Base-by-base conservation (phyloP, 2,888 invertebrate species). In the Macaria notata region DNA sequence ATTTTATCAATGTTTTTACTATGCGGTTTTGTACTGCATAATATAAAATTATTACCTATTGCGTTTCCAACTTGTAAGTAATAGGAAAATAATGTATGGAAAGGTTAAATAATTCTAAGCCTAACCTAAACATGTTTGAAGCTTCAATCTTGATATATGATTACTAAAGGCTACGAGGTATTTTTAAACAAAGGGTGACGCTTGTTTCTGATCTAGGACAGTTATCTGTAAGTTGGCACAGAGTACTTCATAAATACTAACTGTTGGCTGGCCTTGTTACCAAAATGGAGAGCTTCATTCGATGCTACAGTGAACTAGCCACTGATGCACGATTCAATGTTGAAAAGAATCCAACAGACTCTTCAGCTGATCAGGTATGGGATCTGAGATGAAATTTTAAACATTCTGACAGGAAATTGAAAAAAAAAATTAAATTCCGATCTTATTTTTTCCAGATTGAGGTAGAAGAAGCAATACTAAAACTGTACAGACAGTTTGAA, bases 281-380 rank as follows among this genome's bases (percentile, higher is more conserved):
- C 30, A 73, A 64, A 58, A 89, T 91, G 88, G 86, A 86, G 62
- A 86, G 84, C 69, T 73, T 79, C 50, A 74, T 89, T 42, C 72
- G 91, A 64, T 85, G 79, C 65, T 85, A 77, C 65, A 76, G 74
- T 54, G 88, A 88, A 56, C 83, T 90, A 62, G 69, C 69, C 45
- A 62, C 74, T 42, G 87, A 92, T 68, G 84, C 81, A 63, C 54
- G 54, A n/a, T 94, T 93, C 72, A 87, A 95, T 71, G 93, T 93
- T 69, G 95, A 95, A 79, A 92, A 92, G 61, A 73, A 92, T 50
- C 81, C 75, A 19, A 87, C 88, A 1, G 83, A 83, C 67, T 79
- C 88, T 45, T 83, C 86, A 44, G 78, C 81, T 60, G 90, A 90
- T 46, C 90, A 90, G 84, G 90, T 90, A 78, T 38, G 38, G 38